These are phyloP conservation scores for western clawed frog (Xenopus tropicalis) DNA, from an alignment of 2,113 vertebrate species.

Conservation along the genomic window UCB_Xtro_10.0 CM004443.2:203029001-203029500, in stretches of 20 bases:
- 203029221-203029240: background rate
- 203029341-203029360: slow-evolving; percentile 9
- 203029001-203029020: too few species aligned
- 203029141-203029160: too few species aligned
- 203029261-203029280: background rate
- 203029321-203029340: slow-evolving; percentile 17
- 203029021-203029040: too few species aligned
- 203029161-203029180: too few species aligned
- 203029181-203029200: too few species aligned
- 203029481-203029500: background rate
- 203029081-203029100: too few species aligned
- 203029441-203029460: background rate
- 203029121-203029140: too few species aligned
- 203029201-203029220: too few species aligned
- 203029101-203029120: too few species aligned
- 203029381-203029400: background rate
- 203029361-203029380: background rate
- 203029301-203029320: background rate
- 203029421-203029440: background rate
- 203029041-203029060: too few species aligned
- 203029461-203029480: background rate
- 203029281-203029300: background rate
- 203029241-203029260: background rate
- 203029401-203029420: background rate
- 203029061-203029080: too few species aligned